These are phyloP conservation scores for Parapsyche elsis DNA, from an alignment of 1,140 invertebrate species.

Conservation along the genomic window DNA sequence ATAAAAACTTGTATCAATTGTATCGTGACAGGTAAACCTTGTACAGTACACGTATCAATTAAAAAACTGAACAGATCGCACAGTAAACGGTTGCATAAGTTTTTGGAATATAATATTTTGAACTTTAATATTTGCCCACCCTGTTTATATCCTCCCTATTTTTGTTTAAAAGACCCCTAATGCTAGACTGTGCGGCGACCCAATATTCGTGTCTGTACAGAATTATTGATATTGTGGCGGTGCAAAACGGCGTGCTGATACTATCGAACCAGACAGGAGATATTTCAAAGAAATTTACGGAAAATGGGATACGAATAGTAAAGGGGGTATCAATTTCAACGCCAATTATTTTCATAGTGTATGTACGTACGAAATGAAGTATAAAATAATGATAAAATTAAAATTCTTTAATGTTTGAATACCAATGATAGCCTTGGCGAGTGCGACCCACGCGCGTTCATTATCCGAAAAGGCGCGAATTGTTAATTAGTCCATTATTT, in stretches of 20 bases:
- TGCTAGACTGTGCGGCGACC: slow-evolving; percentile 37
- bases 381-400: no score
- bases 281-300: slow-evolving; percentile 1
- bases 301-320: background rate
- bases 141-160: background rate
- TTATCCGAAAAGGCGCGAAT: slow-evolving; percentile 3
- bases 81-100: no score
- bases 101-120: no score
- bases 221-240: slow-evolving; percentile 40
- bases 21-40: no score
- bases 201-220: slow-evolving; percentile 37
- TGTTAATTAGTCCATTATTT: slow-evolving; percentile 23
- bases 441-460: background rate
- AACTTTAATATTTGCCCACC: background rate
- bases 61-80: no score
- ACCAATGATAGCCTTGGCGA: background rate
- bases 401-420: no score
- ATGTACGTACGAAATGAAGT: no score
- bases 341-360: no score
- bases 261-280: slow-evolving; percentile 28
- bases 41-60: no score
- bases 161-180: background rate
- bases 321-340: background rate
- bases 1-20: no score
- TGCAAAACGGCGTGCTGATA: slow-evolving; percentile 41